Evolutionary conservation across 2,113 vertebrate genomes (phyloP).

Genomic region (Cyanoderma ruficeps): DNA sequence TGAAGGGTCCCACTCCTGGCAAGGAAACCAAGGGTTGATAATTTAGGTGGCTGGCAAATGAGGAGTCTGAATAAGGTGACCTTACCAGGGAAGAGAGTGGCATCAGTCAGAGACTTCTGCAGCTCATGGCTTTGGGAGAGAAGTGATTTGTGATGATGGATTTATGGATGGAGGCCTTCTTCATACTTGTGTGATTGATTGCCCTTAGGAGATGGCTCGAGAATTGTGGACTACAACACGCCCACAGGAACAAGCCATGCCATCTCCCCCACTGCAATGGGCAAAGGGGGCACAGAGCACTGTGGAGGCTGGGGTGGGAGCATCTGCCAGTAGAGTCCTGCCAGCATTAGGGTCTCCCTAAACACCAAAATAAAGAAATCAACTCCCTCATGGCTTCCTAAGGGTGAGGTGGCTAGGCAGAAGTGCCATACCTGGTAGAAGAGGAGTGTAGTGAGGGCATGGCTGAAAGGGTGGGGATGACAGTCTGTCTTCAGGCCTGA

Average conservation of each 20-base stretch:
- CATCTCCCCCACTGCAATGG: not conserved
- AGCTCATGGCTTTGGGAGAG: not conserved
- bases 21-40: not conserved
- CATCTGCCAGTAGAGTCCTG: not conserved
- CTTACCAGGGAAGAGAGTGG: not conserved
- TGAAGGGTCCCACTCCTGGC: rapidly evolving
- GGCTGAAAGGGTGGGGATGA: not conserved
- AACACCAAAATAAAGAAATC: not conserved
- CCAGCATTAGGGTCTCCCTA: not conserved
- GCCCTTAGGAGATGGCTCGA: not conserved
- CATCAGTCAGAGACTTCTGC: not conserved
- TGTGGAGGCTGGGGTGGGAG: no score
- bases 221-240: not conserved
- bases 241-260: no score
- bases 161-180: not conserved
- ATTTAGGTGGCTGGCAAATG: not conserved
- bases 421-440: not conserved
- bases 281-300: not conserved
- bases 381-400: not conserved
- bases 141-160: not conserved
- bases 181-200: not conserved
- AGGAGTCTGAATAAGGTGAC: not conserved
- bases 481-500: not conserved
- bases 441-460: not conserved
- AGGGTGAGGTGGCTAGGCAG: not conserved